phyloP scores from a whole-genome alignment of 2,113 vertebrate species.

The Alligator mississippiensis region DNA sequence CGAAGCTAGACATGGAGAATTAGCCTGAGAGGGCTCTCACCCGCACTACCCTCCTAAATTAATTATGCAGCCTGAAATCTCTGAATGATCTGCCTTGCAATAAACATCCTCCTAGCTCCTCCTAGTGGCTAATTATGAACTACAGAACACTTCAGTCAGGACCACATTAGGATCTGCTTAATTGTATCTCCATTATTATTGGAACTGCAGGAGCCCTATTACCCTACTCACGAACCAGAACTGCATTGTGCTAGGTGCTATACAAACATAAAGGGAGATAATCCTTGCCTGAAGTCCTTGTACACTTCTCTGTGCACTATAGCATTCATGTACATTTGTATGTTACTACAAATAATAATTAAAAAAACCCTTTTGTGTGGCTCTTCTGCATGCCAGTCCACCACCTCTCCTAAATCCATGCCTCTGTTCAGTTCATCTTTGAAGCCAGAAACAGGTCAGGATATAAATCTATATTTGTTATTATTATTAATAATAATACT shows the following conservation, averaged over 20 bases:
- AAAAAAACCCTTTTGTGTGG: fast-evolving
- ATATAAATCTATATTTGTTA: neutral
- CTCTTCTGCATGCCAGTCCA: neutral
- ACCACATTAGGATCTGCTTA: neutral
- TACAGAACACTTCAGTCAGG: neutral
- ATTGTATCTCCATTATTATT: neutral
- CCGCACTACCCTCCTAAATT: neutral
- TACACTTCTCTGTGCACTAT: neutral
- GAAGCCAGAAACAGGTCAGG: neutral
- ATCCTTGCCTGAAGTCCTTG: neutral
- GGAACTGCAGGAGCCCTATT: neutral
- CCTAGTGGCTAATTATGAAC: neutral
- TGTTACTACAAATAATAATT: no score
- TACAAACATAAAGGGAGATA: neutral
- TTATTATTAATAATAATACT: neutral
- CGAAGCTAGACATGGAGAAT: neutral
- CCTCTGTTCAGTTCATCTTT: neutral
- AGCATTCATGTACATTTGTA: fast-evolving
- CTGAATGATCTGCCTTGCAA: neutral
- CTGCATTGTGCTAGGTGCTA: no score
- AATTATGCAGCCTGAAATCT: neutral
- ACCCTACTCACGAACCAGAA: neutral
- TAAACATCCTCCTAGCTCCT: neutral
- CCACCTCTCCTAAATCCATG: neutral
- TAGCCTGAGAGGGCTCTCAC: neutral